These are phyloP conservation scores for Adrianichthys oophorus DNA, from an alignment of 2,797 vertebrate genomes.

Conservation along the genomic window DNA sequence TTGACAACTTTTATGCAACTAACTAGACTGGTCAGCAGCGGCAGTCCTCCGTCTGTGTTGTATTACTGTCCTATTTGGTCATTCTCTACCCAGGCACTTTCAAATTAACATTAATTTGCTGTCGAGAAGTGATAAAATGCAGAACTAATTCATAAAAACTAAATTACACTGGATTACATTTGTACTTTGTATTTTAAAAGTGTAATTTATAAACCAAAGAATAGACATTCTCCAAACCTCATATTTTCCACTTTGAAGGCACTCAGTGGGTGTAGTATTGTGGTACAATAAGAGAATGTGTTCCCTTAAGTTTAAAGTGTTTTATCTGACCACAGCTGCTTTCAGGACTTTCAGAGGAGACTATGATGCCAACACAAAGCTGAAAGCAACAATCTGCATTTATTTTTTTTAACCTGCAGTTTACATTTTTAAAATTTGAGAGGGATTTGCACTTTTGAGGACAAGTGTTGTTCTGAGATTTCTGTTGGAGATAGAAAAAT, in stretches of 20 bases:
- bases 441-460: conserved; percentile 84
- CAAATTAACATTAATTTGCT: conserved; percentile 28
- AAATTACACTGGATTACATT: too few relatives aligned
- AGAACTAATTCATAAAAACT: too few relatives aligned
- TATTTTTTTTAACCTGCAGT: conserved; percentile 81
- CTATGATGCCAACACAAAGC: conserved; percentile 57
- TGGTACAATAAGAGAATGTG: too few relatives aligned
- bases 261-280: too few relatives aligned
- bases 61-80: conserved; percentile 42
- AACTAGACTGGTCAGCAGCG: conserved; percentile 46
- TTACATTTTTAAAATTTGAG: conserved; percentile 82
- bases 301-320: too few relatives aligned
- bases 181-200: too few relatives aligned
- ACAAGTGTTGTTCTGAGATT: conserved; percentile 72
- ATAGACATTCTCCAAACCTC: conserved; percentile 11
- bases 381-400: conserved; percentile 57
- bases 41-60: conserved; percentile 42
- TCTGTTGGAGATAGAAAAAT: conserved; percentile 50
- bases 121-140: conserved; percentile 7
- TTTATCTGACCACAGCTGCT: too few relatives aligned
- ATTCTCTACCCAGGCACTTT: conserved; percentile 45
- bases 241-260: too few relatives aligned
- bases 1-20: conserved; percentile 48
- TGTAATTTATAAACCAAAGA: too few relatives aligned
- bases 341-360: too few relatives aligned